Base-by-base conservation (phyloP, 1,140 invertebrate genomes). In the Meloidogyne hapla region DNA sequence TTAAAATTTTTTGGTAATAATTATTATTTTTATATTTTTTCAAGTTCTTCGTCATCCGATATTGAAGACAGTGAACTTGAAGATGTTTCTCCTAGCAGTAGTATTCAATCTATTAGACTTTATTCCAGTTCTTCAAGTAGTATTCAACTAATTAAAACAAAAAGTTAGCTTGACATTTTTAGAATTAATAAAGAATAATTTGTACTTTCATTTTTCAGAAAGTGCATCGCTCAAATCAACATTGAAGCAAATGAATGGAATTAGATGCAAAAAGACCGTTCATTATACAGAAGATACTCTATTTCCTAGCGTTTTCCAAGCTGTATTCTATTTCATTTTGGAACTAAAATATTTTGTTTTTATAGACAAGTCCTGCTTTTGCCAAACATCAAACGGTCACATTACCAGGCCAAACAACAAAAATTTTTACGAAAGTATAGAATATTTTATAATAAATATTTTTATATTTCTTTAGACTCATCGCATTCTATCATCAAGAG, bases 401-500 rank as follows among this genome's bases (percentile, higher is more conserved):
- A n/a, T 48, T 70, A 40, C 21, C 25, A 15, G 69, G 38, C 6
- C 68, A 45, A 48, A 45, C 38, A 70, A 33, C 25, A 1, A n/a
- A 12, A 21, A 18, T 26, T 28, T 56, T 56, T 56, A 56, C 48
- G 25, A 10, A n/a, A 18, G 9, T 61, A 42, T 26, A 33, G 42
- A 70, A 13, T 56, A 70, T 70, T 48, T 48, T 28, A 26, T 68
- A 40, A 42, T 26, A 21, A 23, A 42, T 68, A 5, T 33, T 67
- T 67, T 6, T 18, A n/a, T n/a, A 65, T 13, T 9, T 33, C 21
- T 38, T 21, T 67, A 33, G 23, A 67, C 48, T 8, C 48, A 67
- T 38, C 38, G 23, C 9, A 69, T 23, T 3, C 67, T 69, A 25
- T 26, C 10, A 13, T 38, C 28, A 18, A 70, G 15, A 18, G 45